Percentiles rank a stretch among this genome's conserved stretches.
These are phyloP conservation scores for Ellobium chinense DNA, from an alignment of 2,888 invertebrate genomes.

Conservation along the genomic window DNA sequence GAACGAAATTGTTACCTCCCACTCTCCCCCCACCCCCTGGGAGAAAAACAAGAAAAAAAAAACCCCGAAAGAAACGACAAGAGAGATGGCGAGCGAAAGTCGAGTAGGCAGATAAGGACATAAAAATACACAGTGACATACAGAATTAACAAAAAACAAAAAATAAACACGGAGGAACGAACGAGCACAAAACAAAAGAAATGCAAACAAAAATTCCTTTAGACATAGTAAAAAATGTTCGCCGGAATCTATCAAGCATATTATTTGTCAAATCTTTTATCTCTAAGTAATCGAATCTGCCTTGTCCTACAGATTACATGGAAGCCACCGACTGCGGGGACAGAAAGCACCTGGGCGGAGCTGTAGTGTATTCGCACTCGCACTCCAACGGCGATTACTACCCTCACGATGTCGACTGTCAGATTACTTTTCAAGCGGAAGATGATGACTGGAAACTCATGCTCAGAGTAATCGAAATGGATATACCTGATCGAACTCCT, in stretches of 20 bases:
- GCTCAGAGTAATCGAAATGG: conserved; percentile 72
- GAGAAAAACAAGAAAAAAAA: too few relatives aligned
- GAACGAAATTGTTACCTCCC: too few relatives aligned
- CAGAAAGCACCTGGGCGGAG: conserved; percentile 68
- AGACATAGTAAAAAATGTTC: neutral
- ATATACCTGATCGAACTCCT: conserved; percentile 71
- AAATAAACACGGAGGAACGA: too few relatives aligned
- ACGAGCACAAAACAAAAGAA: too few relatives aligned
- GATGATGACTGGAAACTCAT: conserved; percentile 71
- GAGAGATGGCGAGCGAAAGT: too few relatives aligned
- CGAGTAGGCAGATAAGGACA: too few relatives aligned
- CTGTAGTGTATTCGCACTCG: conserved; percentile 73
- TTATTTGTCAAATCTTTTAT: neutral
- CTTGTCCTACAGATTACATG: conserved; percentile 72
- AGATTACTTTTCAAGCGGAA: conserved; percentile 71
- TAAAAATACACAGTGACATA: too few relatives aligned
- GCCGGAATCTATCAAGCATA: neutral
- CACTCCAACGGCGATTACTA: conserved; percentile 58
- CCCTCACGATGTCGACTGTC: conserved; percentile 68
- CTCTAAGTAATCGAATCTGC: neutral
- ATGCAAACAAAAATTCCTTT: too few relatives aligned
- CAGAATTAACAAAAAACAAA: too few relatives aligned
- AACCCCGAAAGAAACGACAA: too few relatives aligned
- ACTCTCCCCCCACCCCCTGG: too few relatives aligned
- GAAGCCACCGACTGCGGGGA: conserved; percentile 68